Conservation (phyloP, 2,888 invertebrate genomes). For the Camponotus fellah region DNA sequence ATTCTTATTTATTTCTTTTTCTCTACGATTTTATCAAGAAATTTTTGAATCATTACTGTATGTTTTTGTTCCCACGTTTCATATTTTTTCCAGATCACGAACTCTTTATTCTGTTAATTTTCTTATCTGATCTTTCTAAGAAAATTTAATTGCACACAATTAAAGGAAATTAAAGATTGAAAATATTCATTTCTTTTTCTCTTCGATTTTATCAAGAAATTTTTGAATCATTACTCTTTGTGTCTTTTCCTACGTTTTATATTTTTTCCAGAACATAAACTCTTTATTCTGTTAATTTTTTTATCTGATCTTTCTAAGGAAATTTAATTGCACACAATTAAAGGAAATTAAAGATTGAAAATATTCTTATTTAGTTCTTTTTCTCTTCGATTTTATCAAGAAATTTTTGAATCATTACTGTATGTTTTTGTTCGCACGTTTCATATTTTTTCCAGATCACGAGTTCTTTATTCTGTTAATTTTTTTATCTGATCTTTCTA, state of each 20-base stretch:
- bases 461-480: background rate
- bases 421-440: too few species aligned
- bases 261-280: background rate
- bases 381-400: background rate
- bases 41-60: conserved; percentile 10
- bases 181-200: background rate
- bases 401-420: too few species aligned
- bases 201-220: background rate
- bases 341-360: background rate
- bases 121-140: too few species aligned
- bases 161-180: too few species aligned
- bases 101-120: background rate
- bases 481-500: background rate
- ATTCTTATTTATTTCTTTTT: background rate
- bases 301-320: background rate
- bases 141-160: too few species aligned
- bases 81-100: background rate
- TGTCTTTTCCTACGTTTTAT: too few species aligned
- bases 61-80: too few species aligned
- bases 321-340: background rate
- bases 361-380: too few species aligned
- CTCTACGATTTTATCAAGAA: background rate
- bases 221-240: background rate
- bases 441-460: background rate
- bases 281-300: background rate